Base-by-base conservation (phyloP, 37 sponge, comb jelly and placozoan species). In the Mnemiopsis leidyi region DNA sequence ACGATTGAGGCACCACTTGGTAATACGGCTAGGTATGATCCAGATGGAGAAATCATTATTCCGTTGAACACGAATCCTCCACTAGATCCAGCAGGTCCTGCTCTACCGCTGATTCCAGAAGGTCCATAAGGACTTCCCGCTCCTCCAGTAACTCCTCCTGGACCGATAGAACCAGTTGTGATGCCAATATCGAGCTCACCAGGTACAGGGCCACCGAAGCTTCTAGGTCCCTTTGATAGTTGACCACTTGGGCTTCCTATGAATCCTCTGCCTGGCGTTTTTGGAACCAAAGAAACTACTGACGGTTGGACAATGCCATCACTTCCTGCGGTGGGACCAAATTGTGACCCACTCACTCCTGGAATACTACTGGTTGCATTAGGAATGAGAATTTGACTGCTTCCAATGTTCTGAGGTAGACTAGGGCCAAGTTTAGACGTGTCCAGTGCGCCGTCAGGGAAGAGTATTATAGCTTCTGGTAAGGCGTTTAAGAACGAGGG, bases 101-200 rank as follows among this genome's bases (percentile, higher is more conserved):
- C 61, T 48, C 61, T 13, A 18, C 75, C 75, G n/a, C 75, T 28
- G 75, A 28, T 5, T 71, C 75, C n/a, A 23, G 30, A 29, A 5
- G 75, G 75, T 71, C 75, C 75, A 71, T 28, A 29, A 28, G 75
- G 75, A 29, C 75, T 28, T 23, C 75, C 30, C 2, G 75, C 30
- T 71, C 75, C 75, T 29, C 75, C 75, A 71, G 75, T n/a, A 71
- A 28, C 75, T 71, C 75, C 75, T 71, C 75, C 75, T 23, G 30
- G 30, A 71, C 30, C 30, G 3, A 23, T 7, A 71, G 75, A 71
- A 29, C 26, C 75, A 28, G 75, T 18, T 5, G 61, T 48, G 5
- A 48, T 48, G 5, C 61, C 61, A 13, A 48, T 48, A 48, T 48
- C 61, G 61, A 48, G 5, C 5, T 13, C 61, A 18, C 5, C 9